Evolutionary conservation across 37 sponge, comb jelly and placozoan genomes (phyloP), one percentile per base, ranked within the genome.

Genomic region (Oopsacas minuta): DNA sequence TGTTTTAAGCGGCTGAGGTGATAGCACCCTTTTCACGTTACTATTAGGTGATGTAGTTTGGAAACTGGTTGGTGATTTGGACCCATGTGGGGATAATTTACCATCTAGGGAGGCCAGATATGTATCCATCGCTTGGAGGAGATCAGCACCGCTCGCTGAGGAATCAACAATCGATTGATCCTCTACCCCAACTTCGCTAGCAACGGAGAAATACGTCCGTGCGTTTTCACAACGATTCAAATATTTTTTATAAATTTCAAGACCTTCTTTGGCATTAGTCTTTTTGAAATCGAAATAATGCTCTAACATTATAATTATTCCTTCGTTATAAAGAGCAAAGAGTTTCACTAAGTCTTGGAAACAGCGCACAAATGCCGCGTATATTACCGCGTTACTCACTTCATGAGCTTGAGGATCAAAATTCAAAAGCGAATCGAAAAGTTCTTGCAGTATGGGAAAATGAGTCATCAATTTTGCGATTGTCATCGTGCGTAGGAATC

Each of bases 361-460:
- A 81, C 37, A 61, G 1, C 92, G 88, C 36, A 94, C 88, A 86
- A 92, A 94, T 37, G 89, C 90, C 0, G 91, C 89, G 88, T 89
- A 89, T 83, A 94, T 89, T 38, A 94, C 95, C 23, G 93, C 93
- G 89, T 94, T 94, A 36, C 84, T 84, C 75, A 94, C 52, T 12
- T 94, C 95, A 46, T 32, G 85, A 5, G 86, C 75, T 61, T n/a
- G 20, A 32, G 25, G 91, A 37, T 93, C 91, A n/a, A 92, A 39
- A 12, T 88, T 87, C 52, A 93, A 35, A 1, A 93, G 86, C 3
- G 61, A 32, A 84, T 93, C 93, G 39, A 93, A 37, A 46, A 87
- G 91, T 3, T 85, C 38, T 42, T 91, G 87, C 30, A 93, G 52
- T 30, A 86, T 84, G 17, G 86, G 37, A 37, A 89, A 23, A 30